These are phyloP conservation scores for Gastracanthus pulcherrimus DNA, from an alignment of 2,888 invertebrate genomes.

Conservation along the genomic window DNA sequence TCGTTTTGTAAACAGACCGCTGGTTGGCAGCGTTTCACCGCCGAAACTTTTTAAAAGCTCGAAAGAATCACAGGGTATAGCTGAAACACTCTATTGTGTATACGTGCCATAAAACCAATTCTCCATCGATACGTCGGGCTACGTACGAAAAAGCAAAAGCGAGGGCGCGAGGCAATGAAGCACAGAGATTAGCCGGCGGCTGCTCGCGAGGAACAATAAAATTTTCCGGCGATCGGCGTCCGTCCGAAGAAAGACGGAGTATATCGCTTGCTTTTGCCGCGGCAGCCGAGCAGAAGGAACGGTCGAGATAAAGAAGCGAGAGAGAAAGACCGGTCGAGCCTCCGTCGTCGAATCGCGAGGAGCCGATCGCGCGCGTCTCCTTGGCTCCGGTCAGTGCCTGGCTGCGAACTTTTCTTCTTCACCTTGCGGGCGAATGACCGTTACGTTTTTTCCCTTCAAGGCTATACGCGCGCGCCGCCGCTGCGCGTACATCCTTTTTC, in stretches of 20 bases:
- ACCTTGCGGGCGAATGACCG: slow-evolving; percentile 75
- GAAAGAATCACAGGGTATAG: neutral
- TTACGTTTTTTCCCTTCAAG: slow-evolving; percentile 71
- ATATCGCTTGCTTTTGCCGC: too few relatives aligned
- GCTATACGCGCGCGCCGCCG: neutral
- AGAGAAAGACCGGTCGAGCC: slow-evolving; percentile 33
- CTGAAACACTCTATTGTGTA: neutral
- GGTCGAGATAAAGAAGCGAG: slow-evolving; percentile 28
- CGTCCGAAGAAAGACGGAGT: too few relatives aligned
- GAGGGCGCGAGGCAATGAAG: slow-evolving; percentile 33
- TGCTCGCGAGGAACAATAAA: slow-evolving; percentile 49
- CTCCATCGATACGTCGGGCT: slow-evolving; percentile 14
- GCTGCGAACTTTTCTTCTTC: slow-evolving; percentile 74
- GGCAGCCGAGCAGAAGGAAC: neutral
- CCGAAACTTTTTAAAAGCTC: neutral
- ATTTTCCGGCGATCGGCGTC: slow-evolving; percentile 50
- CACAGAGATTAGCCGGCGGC: slow-evolving; percentile 32
- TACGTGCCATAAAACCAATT: neutral
- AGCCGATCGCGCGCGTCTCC: slow-evolving; percentile 71
- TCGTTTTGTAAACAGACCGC: neutral
- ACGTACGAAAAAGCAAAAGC: slow-evolving; percentile 28
- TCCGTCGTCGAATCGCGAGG: neutral
- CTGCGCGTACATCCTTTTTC: slow-evolving; percentile 2
- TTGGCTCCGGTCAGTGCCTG: slow-evolving; percentile 74
- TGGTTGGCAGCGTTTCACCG: neutral